These are phyloP conservation scores for Dryoscopus gambensis DNA, from an alignment of 2,113 vertebrate species.

Conservation along the genomic window DNA sequence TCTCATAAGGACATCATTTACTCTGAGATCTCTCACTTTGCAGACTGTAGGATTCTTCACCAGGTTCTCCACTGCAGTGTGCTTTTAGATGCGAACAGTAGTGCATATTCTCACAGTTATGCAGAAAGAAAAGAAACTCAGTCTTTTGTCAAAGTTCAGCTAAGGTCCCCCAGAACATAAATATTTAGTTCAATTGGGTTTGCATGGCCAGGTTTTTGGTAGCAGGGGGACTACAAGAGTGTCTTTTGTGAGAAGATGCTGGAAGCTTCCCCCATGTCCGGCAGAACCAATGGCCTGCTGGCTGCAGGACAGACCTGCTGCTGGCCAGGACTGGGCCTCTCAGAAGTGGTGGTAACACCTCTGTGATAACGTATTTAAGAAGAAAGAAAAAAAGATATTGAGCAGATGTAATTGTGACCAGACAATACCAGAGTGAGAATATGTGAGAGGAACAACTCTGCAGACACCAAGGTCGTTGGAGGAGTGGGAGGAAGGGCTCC, in stretches of 20 bases:
- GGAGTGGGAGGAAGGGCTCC: background rate
- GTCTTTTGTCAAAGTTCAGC: background rate
- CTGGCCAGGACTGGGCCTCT: background rate
- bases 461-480: too few relatives aligned
- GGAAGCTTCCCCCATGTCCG: background rate
- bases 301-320: background rate
- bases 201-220: background rate
- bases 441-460: background rate
- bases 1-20: background rate
- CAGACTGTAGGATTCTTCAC: background rate
- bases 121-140: background rate
- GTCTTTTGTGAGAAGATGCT: background rate
- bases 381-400: background rate
- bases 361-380: accelerated
- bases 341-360: too few relatives aligned
- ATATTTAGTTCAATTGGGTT: background rate
- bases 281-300: background rate
- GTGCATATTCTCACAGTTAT: background rate
- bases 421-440: background rate
- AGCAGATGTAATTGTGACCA: background rate
- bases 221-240: background rate
- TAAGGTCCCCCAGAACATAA: background rate
- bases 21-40: background rate
- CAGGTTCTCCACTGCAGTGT: background rate
- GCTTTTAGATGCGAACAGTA: background rate